Conservation (phyloP, 2,797 vertebrate genomes). For the Saxicola maurus region DNA sequence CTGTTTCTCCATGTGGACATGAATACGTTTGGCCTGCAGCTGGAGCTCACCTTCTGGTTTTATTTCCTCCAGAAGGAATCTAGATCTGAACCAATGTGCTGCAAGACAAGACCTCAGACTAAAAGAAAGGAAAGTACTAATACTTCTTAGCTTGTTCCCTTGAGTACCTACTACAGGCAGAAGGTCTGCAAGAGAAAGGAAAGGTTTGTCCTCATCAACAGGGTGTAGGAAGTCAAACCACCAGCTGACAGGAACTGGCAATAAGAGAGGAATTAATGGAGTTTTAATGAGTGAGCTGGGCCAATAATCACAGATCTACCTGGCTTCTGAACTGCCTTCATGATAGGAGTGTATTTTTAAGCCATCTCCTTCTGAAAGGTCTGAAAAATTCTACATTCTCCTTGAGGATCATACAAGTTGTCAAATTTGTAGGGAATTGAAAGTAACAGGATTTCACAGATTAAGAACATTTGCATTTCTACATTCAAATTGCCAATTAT, state of each 20-base stretch:
- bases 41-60: neutral
- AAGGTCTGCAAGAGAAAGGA: slow-evolving; percentile 2
- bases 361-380: neutral
- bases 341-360: neutral
- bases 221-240: neutral
- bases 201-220: neutral
- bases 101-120: neutral
- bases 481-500: slow-evolving; percentile 24
- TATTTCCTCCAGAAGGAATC: neutral
- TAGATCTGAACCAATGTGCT: neutral
- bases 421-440: neutral
- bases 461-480: neutral
- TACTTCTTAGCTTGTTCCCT: neutral
- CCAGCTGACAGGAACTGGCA: neutral
- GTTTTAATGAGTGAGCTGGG: neutral
- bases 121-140: neutral
- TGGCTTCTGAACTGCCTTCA: neutral
- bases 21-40: neutral
- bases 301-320: neutral
- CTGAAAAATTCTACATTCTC: neutral
- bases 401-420: neutral
- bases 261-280: neutral
- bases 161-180: neutral
- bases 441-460: slow-evolving; percentile 9
- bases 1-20: neutral